phyloP scores from a whole-genome alignment of 2,113 vertebrate species.

The Synodontis membranacea region DNA sequence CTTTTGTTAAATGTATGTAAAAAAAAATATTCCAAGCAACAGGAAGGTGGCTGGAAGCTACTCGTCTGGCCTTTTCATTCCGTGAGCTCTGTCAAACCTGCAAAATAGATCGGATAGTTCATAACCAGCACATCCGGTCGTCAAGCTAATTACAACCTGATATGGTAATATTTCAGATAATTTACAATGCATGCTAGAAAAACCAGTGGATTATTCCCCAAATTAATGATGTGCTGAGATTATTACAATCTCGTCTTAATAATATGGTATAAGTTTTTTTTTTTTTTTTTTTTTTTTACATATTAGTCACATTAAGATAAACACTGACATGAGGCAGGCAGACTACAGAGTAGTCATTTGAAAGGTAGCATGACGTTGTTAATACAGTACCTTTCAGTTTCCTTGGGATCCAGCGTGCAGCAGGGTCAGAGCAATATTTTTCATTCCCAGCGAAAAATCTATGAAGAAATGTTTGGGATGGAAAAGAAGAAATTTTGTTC shows the following conservation, averaged over 20 bases:
- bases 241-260: neutral
- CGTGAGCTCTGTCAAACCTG: slow-evolving; percentile 16
- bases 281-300: neutral
- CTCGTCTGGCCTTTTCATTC: neutral
- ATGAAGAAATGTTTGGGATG: neutral
- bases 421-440: slow-evolving; percentile 46
- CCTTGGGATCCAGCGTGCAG: slow-evolving; percentile 37
- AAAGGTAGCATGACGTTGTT: neutral
- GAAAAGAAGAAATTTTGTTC: neutral
- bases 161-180: neutral
- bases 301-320: neutral
- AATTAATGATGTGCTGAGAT: neutral
- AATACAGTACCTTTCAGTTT: slow-evolving; percentile 29
- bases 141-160: neutral
- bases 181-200: neutral
- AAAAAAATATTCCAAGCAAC: neutral
- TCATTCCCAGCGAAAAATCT: slow-evolving; percentile 42
- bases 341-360: neutral
- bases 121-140: neutral
- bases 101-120: neutral
- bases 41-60: neutral
- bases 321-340: neutral
- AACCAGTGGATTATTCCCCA: neutral
- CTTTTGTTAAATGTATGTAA: neutral
- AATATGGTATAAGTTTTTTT: neutral